Evolutionary conservation across 2,888 invertebrate species (phyloP), one percentile per base, ranked within the genome.

Genomic region (Drosophila kokeensis): DNA sequence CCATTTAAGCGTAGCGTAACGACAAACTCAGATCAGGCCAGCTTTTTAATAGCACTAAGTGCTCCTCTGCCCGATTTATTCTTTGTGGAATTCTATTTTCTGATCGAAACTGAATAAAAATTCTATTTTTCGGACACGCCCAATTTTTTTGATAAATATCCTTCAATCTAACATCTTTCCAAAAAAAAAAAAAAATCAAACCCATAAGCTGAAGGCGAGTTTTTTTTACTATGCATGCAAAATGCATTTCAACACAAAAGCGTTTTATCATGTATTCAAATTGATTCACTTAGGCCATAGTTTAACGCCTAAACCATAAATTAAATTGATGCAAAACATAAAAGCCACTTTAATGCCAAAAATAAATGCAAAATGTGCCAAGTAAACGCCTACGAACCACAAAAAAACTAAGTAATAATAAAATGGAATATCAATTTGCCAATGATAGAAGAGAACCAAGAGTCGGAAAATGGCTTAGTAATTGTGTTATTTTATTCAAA

Each of bases 211-310:
- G n/a, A 38, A n/a, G 38, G 27, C 13, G 13, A 11, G 8, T 27
- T 38, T 27, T 36, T 27, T 36, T 24, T 34, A 10, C 34, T 34
- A 5, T 11, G 8, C 15, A 38, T 27, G 36, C 64, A 59, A 67
- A 57, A 48, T 59, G 48, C 10, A 71, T 87, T 89, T 76, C 76
- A 69, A 84, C 79, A 89, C 73, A 68, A 54, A 58, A 57, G 24
- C 34, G 10, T 38, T 59, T 63, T 53, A 66, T 30, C 59, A 86
- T 66, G 40, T 79, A 84, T 78, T 81, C 90, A 84, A 84, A 89
- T 82, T 65, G 64, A 68, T 82, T 81, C 89, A 90, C 90, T 87
- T 87, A 87, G 86, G 74, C 79, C 79, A 79, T 84, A 87, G 89
- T 87, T 89, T 90, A 90, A 87, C 78, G 82, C 85, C 90, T 77